Conservation (phyloP, 2,888 invertebrate species). For the Rugalucina vietnamica region DNA sequence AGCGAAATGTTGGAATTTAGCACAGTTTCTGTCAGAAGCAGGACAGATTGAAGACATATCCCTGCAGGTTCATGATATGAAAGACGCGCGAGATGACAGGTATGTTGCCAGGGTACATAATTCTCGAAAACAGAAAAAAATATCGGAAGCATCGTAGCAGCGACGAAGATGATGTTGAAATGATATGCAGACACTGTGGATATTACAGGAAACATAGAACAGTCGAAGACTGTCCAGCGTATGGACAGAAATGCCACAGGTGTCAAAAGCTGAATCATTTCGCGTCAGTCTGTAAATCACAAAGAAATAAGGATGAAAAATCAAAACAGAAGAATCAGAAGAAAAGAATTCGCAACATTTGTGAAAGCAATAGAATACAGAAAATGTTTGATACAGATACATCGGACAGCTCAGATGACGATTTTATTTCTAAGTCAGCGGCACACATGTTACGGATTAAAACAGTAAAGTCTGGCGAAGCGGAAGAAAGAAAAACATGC, state of each 20-base stretch:
- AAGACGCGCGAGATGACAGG: neutral
- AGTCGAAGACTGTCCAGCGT: neutral
- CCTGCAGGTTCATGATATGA: neutral
- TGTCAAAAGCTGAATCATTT: no score
- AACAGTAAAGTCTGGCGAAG: neutral
- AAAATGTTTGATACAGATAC: neutral
- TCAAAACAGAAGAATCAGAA: no score
- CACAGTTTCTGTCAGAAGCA: neutral
- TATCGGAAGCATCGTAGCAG: neutral
- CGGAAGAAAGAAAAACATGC: neutral
- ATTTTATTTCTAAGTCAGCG: neutral
- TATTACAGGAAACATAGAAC: neutral
- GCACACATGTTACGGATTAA: neutral
- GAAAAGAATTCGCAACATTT: neutral
- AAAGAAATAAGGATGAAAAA: neutral
- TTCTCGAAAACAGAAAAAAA: neutral
- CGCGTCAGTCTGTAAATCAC: neutral
- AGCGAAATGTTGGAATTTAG: neutral
- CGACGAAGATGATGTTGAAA: neutral
- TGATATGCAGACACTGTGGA: neutral
- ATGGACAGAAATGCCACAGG: neutral
- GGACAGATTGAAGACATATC: conserved; percentile 15
- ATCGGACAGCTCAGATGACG: neutral
- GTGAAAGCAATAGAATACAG: neutral
- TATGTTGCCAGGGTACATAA: neutral